Percentiles rank a stretch among this genome's conserved stretches.
Evolutionary conservation across 2,888 invertebrate genomes (phyloP).

Genomic region (Drosophila bunnanda): DNA sequence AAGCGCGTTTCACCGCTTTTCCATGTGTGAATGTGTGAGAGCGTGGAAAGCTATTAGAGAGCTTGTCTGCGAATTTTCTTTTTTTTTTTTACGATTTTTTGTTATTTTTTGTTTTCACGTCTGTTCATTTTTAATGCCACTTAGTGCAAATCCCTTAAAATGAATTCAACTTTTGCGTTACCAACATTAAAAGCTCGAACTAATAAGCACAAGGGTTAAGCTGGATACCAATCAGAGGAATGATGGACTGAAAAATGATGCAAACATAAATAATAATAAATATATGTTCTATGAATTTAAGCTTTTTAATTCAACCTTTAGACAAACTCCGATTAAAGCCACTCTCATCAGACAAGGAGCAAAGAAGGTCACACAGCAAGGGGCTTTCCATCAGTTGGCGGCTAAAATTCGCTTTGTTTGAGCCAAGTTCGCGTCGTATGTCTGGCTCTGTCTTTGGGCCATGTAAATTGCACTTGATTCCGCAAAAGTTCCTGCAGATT

Average conservation of each 20-base stretch:
- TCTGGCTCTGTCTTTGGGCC: slow-evolving; percentile 31
- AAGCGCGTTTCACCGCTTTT: slow-evolving; percentile 52
- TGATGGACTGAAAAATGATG: too few relatives aligned
- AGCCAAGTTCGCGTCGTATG: slow-evolving; percentile 20
- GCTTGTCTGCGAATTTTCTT: slow-evolving; percentile 47
- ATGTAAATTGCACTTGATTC: slow-evolving; percentile 39
- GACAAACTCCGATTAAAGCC: not conserved
- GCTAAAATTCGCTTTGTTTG: slow-evolving; percentile 17
- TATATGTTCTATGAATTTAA: not conserved
- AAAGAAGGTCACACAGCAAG: slow-evolving; percentile 18
- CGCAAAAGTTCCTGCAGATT: slow-evolving; percentile 1
- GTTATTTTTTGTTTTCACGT: slow-evolving; percentile 18
- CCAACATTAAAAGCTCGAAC: slow-evolving; percentile 18
- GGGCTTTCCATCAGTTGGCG: slow-evolving; percentile 1
- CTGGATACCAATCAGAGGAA: not conserved
- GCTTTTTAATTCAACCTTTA: not conserved
- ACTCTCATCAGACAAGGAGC: not conserved
- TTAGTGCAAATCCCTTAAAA: slow-evolving; percentile 48
- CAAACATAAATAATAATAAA: not conserved
- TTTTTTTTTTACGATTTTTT: not conserved
- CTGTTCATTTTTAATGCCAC: slow-evolving; percentile 43
- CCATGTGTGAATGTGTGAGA: slow-evolving; percentile 38
- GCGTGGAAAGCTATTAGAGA: slow-evolving; percentile 63
- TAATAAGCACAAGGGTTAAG: slow-evolving; percentile 2
- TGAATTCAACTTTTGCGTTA: slow-evolving; percentile 25